A percentile compares a stretch with the other conserved stretches of the same genome.
Evolutionary conservation across 2,113 vertebrate genomes (phyloP).

Genomic region (Haemorhous mexicanus): DNA sequence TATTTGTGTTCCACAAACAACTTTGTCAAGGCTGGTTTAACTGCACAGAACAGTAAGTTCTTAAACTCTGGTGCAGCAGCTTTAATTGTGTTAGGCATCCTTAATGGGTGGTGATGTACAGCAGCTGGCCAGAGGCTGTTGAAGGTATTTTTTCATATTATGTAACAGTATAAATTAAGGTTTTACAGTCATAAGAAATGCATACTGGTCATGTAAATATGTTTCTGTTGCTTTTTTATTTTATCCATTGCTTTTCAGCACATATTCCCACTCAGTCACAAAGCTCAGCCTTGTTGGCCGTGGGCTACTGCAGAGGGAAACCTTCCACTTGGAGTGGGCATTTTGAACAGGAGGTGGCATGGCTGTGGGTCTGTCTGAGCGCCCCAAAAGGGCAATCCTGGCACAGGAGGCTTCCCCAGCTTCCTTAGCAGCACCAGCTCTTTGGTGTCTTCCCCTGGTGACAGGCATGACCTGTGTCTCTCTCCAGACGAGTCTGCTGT

Average conservation of each 20-base stretch:
- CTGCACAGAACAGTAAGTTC: background rate
- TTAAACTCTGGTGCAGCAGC: background rate
- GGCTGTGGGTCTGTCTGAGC: background rate
- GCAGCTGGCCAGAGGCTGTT: background rate
- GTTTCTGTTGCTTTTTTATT: background rate
- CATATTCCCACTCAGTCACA: background rate
- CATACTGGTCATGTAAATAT: background rate
- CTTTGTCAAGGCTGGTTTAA: background rate
- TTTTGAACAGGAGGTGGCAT: background rate
- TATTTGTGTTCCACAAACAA: background rate
- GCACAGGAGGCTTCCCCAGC: background rate
- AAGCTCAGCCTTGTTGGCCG: background rate
- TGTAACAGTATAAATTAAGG: background rate
- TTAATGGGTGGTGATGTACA: background rate
- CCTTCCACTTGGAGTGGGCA: background rate
- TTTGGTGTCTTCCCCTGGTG: background rate
- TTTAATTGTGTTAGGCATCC: background rate
- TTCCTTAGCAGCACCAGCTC: background rate
- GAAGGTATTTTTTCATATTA: background rate
- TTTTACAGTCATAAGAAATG: background rate
- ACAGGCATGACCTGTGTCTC: background rate
- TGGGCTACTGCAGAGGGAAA: background rate
- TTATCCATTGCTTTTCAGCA: background rate
- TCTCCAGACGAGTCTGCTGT: rapidly evolving
- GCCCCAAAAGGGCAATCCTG: background rate